A percentile compares a stretch with the other conserved stretches of the same genome.
Conservation (phyloP, 2,797 vertebrate genomes). For the Taeniopygia guttata region DNA sequence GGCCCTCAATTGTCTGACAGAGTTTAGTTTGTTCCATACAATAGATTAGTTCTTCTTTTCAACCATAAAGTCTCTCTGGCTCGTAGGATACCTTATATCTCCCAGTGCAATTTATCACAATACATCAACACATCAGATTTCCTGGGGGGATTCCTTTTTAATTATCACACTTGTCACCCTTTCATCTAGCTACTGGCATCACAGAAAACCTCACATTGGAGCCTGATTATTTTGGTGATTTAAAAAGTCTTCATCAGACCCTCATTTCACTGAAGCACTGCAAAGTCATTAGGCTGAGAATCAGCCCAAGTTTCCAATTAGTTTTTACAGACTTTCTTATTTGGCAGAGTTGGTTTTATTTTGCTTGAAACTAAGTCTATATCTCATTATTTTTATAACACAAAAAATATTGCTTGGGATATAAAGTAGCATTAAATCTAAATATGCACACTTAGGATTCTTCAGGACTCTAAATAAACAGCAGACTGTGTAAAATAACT, state of each 20-base stretch:
- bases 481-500: neutral
- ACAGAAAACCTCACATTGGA: neutral
- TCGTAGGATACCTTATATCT: neutral
- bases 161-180: slow-evolving; percentile 25
- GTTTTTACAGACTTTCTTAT: slow-evolving; percentile 8
- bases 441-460: neutral
- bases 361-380: slow-evolving; percentile 16
- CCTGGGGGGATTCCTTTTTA: slow-evolving; percentile 14
- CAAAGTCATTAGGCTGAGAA: slow-evolving; percentile 2
- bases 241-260: neutral
- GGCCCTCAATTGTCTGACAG: neutral
- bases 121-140: neutral
- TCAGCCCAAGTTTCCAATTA: neutral
- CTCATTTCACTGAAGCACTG: neutral
- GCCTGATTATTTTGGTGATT: neutral
- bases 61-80: neutral
- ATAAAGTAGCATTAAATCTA: neutral
- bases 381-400: slow-evolving; percentile 21
- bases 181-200: neutral
- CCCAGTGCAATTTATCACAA: neutral
- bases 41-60: neutral
- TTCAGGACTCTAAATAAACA: neutral
- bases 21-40: neutral
- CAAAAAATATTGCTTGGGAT: neutral
- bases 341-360: slow-evolving; percentile 12